These are phyloP conservation scores for Neoaliturus tenellus DNA, from an alignment of 2,888 invertebrate species.

Conservation along the genomic window DNA sequence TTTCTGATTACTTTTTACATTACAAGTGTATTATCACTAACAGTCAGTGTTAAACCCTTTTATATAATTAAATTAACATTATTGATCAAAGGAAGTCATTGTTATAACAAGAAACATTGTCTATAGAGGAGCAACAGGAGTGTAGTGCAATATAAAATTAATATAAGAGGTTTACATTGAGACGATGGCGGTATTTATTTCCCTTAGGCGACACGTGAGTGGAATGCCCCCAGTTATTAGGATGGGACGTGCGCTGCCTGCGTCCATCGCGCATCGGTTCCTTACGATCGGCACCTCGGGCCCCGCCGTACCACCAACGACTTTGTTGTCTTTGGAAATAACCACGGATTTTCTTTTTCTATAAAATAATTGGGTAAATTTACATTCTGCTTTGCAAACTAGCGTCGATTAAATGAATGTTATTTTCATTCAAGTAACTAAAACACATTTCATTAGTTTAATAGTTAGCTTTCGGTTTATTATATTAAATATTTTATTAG, in stretches of 20 bases:
- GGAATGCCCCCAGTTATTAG: constrained; percentile 38
- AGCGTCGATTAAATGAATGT: no score
- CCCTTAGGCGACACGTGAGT: constrained; percentile 46
- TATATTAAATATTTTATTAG: no score
- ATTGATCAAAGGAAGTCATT: no score
- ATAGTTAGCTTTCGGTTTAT: no score
- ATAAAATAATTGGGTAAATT: no score
- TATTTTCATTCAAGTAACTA: no score
- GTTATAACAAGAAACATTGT: not conserved
- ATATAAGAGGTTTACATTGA: constrained; percentile 49
- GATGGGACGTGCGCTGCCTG: constrained; percentile 14
- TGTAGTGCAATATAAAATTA: constrained; percentile 31
- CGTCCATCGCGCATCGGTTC: not conserved
- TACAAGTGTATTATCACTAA: no score
- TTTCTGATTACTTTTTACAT: no score
- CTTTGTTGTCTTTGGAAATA: constrained; percentile 6
- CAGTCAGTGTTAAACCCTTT: no score
- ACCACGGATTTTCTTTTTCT: not conserved
- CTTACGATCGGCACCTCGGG: not conserved
- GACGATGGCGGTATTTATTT: constrained; percentile 39
- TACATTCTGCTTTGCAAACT: no score
- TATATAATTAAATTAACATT: no score
- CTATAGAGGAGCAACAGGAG: not conserved
- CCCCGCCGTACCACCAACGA: not conserved
- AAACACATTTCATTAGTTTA: no score